Base-by-base conservation (phyloP, 2,113 vertebrate genomes). In the Etia nguti region DNA sequence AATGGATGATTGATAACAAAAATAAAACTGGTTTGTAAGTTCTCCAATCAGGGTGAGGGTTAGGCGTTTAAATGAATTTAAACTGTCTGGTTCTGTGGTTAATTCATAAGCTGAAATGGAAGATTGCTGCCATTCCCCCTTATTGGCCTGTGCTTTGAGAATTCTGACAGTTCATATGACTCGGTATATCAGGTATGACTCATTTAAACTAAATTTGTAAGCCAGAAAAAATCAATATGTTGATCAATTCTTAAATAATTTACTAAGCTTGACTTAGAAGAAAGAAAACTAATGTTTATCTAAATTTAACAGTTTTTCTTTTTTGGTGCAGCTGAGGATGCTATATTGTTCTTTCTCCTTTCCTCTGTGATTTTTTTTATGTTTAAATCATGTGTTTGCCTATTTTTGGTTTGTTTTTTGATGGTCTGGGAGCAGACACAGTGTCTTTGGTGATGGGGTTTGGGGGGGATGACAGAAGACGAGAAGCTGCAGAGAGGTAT, bases 11-110 rank as follows among this genome's bases (percentile, higher is more conserved):
- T 6, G n/a, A 55, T 22, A 11, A 55, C n/a, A 54, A 54, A 54
- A 54, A 11, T 54, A 22, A 54, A 54, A 22, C 52, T 54, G n/a
- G n/a, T 54, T 54, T 54, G 20, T 55, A 55, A 55, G 52, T 55
- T 55, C 1, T 0, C n/a, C 52, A 55, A 22, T 55, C n/a, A 22
- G n/a, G 52, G 52, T 55, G 52, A 0, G 20, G 52, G 20, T 54
- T 54, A 54, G 52, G 52, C 10, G 2, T 55, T 57, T 57, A 57
- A 57, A 57, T 57, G 1, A 57, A 57, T 57, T 57, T 57, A 57
- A 8, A 8, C 55, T 3, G 55, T 15, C 55, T 57, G 24, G 6
- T 8, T 57, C 55, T 57, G 24, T 57, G 24, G 55, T 57, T 57
- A 57, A 26, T 57, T 57, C 6, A 57, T 57, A 57, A 29, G 12